Percentiles rank a stretch among this genome's conserved stretches.
These are phyloP conservation scores for Chinchilla lanigera DNA, from an alignment of 2,113 vertebrate genomes.

Conservation along the genomic window DNA sequence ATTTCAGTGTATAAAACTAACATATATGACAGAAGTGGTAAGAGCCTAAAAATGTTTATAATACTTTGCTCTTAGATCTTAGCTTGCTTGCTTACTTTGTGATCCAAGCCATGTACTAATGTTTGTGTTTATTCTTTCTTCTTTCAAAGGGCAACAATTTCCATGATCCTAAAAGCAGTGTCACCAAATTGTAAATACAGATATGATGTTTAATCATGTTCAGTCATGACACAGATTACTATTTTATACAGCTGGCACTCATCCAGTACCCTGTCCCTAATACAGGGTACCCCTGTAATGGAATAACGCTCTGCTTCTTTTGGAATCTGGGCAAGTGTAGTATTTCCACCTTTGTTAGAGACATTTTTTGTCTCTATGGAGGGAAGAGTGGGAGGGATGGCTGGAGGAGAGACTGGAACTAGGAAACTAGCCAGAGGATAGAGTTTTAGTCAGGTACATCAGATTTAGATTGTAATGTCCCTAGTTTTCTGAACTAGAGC, in stretches of 20 bases:
- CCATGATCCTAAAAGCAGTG: slow-evolving; percentile 41
- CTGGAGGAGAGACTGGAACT: neutral
- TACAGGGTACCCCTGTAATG: neutral
- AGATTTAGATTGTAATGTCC: slow-evolving; percentile 9
- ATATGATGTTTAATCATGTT: neutral
- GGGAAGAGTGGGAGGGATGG: neutral
- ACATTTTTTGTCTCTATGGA: slow-evolving; percentile 41
- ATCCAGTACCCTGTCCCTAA: neutral
- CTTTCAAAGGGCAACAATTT: slow-evolving; percentile 38
- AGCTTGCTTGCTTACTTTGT: slow-evolving; percentile 41
- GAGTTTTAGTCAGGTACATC: slow-evolving; percentile 47
- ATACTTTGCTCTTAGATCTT: slow-evolving; percentile 4
- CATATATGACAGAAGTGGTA: neutral
- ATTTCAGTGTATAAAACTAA: neutral
- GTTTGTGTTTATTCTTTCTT: slow-evolving; percentile 60
- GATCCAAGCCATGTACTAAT: slow-evolving; percentile 33
- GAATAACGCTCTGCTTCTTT: slow-evolving; percentile 6
- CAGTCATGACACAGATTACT: neutral
- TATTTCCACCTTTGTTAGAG: slow-evolving; percentile 55
- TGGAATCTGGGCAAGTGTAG: neutral
- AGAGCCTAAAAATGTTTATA: neutral
- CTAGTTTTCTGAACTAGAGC: slow-evolving; percentile 62
- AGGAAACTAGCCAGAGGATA: neutral
- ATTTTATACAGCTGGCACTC: neutral
- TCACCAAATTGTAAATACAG: slow-evolving; percentile 52